phyloP scores from a whole-genome alignment of 1,140 invertebrate genomes.

The Aphidius gifuensis region DNA sequence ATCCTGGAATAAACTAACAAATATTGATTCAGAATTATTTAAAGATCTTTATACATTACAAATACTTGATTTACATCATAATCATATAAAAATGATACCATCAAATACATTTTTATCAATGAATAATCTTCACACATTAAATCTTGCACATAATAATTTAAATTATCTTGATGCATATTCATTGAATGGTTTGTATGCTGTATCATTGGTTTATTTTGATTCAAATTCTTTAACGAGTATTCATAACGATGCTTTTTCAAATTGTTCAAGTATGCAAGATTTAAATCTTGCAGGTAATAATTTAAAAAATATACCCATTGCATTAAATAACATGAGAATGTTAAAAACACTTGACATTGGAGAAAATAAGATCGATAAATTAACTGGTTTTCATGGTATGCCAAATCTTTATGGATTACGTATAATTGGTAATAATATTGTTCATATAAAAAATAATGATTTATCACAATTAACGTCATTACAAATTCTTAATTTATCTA shows the following conservation, averaged over 20 bases:
- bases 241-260: conserved; percentile 75
- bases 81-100: conserved; percentile 71
- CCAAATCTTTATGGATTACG: conserved; percentile 72
- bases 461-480: conserved; percentile 70
- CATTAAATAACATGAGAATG: conserved; percentile 71
- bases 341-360: conserved; percentile 77
- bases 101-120: conserved; percentile 76
- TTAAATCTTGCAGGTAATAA: conserved; percentile 81
- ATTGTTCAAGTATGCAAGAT: conserved; percentile 75
- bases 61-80: conserved; percentile 76
- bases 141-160: conserved; percentile 74
- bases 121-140: conserved; percentile 78
- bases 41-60: conserved; percentile 79
- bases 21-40: conserved; percentile 77
- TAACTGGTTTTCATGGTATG: conserved; percentile 79
- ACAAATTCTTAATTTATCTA: conserved; percentile 77
- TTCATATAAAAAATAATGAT: conserved; percentile 69
- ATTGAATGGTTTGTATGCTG: conserved; percentile 76
- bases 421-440: conserved; percentile 78
- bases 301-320: conserved; percentile 69
- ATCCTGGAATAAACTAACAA: conserved; percentile 78
- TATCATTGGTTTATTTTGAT: conserved; percentile 76
- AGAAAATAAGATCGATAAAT: conserved; percentile 72
- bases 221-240: conserved; percentile 73
- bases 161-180: conserved; percentile 70